Conservation (phyloP, 2,888 invertebrate genomes). For the Petrophora chlorosata region DNA sequence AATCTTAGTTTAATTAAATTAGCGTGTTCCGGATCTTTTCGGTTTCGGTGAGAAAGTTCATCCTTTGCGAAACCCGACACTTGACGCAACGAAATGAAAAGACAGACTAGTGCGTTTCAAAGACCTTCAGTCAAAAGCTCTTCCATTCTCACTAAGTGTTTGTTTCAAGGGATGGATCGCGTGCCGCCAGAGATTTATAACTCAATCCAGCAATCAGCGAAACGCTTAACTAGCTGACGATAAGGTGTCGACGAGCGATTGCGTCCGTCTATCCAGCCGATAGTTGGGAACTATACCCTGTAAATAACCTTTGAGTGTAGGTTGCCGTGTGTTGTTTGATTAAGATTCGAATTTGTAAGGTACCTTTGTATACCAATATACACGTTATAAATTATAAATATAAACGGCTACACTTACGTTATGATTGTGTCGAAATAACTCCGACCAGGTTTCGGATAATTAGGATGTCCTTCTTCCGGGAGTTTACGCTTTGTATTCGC, state of each 20-base stretch:
- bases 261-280: conserved; percentile 57
- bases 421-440: no score
- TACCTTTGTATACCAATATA: background rate
- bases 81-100: no score
- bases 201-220: conserved; percentile 80
- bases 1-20: no score
- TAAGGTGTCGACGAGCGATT: conserved; percentile 75
- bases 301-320: conserved; percentile 6
- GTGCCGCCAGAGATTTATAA: conserved; percentile 77
- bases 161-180: conserved; percentile 65
- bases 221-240: conserved; percentile 80
- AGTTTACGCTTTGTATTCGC: no score
- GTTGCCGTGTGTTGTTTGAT: background rate
- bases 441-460: no score
- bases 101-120: background rate
- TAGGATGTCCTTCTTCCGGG: no score
- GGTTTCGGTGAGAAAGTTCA: no score
- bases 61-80: no score
- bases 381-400: background rate
- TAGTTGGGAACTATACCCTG: conserved; percentile 38
- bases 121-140: conserved; percentile 1
- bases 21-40: no score
- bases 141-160: conserved; percentile 18
- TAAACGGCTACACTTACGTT: background rate
- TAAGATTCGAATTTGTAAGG: background rate